phyloP scores from a whole-genome alignment of 2,113 vertebrate genomes.

The Oryzias melastigma region DNA sequence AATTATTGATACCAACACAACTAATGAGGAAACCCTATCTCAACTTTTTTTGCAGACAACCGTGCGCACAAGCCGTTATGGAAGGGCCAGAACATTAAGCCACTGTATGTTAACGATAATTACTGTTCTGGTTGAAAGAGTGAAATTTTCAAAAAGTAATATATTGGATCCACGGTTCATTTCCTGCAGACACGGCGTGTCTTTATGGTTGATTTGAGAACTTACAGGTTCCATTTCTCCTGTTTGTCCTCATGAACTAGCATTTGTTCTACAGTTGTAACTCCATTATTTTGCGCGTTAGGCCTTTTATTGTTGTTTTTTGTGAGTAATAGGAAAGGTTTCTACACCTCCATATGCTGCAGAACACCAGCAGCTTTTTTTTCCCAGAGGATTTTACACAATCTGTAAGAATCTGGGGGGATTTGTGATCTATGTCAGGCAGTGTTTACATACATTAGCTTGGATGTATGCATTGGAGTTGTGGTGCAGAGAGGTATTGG shows the following conservation, averaged over 20 bases:
- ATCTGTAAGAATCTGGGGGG: constrained; percentile 16
- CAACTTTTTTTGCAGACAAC: constrained; percentile 49
- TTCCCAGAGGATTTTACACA: constrained; percentile 7
- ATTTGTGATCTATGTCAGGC: constrained; percentile 33
- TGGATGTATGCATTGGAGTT: constrained; percentile 42
- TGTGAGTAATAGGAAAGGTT: background rate
- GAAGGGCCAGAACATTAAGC: constrained; percentile 30
- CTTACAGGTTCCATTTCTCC: constrained; percentile 6
- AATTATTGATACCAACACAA: constrained; percentile 84
- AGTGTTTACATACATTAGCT: constrained; percentile 50
- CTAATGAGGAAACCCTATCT: constrained; percentile 83
- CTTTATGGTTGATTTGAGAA: constrained; percentile 6
- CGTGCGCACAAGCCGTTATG: constrained; percentile 41
- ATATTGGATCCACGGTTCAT: constrained; percentile 15
- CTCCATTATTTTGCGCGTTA: background rate
- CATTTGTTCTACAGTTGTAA: background rate
- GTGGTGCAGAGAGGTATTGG: constrained; percentile 55
- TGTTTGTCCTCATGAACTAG: constrained; percentile 4
- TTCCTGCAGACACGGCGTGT: constrained; percentile 18
- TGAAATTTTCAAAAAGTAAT: constrained; percentile 38
- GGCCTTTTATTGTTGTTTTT: constrained; percentile 1
- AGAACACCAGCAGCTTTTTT: constrained; percentile 5
- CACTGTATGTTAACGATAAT: constrained; percentile 22
- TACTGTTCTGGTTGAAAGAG: constrained; percentile 23
- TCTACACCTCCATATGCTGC: constrained; percentile 9